A percentile compares a stretch with the other conserved stretches of the same genome.
phyloP scores from a whole-genome alignment of 2,888 invertebrate genomes.

The Endomychus coccineus region DNA sequence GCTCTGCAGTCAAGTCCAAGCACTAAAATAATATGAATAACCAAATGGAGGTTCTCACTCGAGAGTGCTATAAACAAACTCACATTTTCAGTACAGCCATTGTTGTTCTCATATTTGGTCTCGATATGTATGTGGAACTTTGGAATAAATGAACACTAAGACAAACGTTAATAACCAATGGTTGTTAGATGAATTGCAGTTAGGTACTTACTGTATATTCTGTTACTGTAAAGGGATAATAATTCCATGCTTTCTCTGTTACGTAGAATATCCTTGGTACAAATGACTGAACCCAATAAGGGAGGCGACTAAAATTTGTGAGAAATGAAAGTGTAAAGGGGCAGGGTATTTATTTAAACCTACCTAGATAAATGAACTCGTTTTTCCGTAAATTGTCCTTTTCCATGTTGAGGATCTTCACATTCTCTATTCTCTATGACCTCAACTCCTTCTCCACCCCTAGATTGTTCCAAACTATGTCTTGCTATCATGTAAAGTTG shows the following conservation, averaged over 20 bases:
- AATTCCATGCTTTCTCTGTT: slow-evolving; percentile 93
- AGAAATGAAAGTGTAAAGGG: neutral
- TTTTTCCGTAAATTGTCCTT: slow-evolving; percentile 85
- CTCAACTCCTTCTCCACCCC: slow-evolving; percentile 85
- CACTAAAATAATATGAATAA: slow-evolving; percentile 51
- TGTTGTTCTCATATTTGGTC: slow-evolving; percentile 85
- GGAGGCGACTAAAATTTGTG: slow-evolving; percentile 66
- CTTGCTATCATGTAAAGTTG: slow-evolving; percentile 93
- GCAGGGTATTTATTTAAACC: slow-evolving; percentile 9
- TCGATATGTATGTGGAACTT: slow-evolving; percentile 78
- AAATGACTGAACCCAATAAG: slow-evolving; percentile 82
- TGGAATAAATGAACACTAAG: slow-evolving; percentile 86
- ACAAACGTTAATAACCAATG: slow-evolving; percentile 35
- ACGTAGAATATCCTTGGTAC: slow-evolving; percentile 88
- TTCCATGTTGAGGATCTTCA: slow-evolving; percentile 69
- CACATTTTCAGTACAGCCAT: slow-evolving; percentile 83
- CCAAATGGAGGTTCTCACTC: no score
- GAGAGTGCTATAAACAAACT: slow-evolving; percentile 42
- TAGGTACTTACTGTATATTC: slow-evolving; percentile 66
- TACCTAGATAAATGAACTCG: slow-evolving; percentile 83
- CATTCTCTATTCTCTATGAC: slow-evolving; percentile 78
- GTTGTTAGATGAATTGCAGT: slow-evolving; percentile 11
- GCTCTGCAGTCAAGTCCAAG: slow-evolving; percentile 62
- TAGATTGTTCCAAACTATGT: slow-evolving; percentile 86
- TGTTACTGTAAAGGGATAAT: slow-evolving; percentile 82